phyloP scores from a whole-genome alignment of 2,113 vertebrate species.

The Spea bombifrons region DNA sequence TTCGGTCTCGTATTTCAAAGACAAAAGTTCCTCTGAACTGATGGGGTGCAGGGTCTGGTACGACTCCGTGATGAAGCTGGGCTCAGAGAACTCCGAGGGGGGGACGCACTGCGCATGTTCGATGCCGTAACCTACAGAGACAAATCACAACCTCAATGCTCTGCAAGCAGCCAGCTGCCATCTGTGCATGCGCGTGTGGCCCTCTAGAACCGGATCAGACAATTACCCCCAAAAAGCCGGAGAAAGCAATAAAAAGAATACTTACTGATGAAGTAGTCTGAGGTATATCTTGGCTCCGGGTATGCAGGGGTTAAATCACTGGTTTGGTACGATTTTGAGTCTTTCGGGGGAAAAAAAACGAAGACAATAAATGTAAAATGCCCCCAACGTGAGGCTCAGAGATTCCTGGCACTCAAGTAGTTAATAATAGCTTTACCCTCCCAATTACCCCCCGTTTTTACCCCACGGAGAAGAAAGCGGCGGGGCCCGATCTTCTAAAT shows the following conservation, averaged over 20 bases:
- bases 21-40: slow-evolving; percentile 94
- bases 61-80: slow-evolving; percentile 98
- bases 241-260: slow-evolving; percentile 49
- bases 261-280: slow-evolving; percentile 99
- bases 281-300: slow-evolving; percentile 92
- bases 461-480: too few species aligned
- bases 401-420: too few species aligned
- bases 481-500: too few species aligned
- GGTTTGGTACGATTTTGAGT: slow-evolving; percentile 85
- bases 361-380: not conserved
- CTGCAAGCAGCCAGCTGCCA: not conserved
- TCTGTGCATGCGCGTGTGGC: too few species aligned
- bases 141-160: not conserved
- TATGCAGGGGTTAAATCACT: slow-evolving; percentile 82
- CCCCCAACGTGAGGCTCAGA: too few species aligned
- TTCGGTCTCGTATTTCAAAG: slow-evolving; percentile 95
- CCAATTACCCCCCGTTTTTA: too few species aligned
- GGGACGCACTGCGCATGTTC: slow-evolving; percentile 98
- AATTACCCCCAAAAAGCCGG: too few species aligned
- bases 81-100: slow-evolving; percentile 95
- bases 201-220: too few species aligned
- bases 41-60: slow-evolving; percentile 98
- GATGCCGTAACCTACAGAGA: slow-evolving; percentile 79
- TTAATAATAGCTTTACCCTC: too few species aligned
- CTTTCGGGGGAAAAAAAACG: slow-evolving; percentile 66